A percentile compares a stretch with the other conserved stretches of the same genome.
phyloP scores from a whole-genome alignment of 2,888 invertebrate species.

The Heliothis peltigera region DNA sequence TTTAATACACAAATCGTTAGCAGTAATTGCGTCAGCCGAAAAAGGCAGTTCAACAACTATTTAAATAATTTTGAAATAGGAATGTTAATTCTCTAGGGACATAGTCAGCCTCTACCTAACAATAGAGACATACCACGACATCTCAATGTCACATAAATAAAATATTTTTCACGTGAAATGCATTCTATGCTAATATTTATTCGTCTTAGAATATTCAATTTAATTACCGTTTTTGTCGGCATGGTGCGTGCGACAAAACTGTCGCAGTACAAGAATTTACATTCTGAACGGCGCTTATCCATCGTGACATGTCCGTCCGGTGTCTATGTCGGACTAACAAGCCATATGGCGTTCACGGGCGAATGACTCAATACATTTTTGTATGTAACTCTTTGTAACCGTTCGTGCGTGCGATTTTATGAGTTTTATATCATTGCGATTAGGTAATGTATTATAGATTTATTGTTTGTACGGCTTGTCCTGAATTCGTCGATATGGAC shows the following conservation, averaged over 20 bases:
- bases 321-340: slow-evolving; percentile 74
- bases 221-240: slow-evolving; percentile 56
- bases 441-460: slow-evolving; percentile 61
- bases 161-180: slow-evolving; percentile 42
- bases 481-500: slow-evolving; percentile 47
- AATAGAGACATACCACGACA: slow-evolving; percentile 21
- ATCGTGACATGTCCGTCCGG: slow-evolving; percentile 73
- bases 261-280: slow-evolving; percentile 56
- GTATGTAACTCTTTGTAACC: slow-evolving; percentile 69
- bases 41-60: slow-evolving; percentile 7
- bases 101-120: slow-evolving; percentile 27
- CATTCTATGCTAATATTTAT: slow-evolving; percentile 44
- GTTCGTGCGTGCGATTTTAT: slow-evolving; percentile 68
- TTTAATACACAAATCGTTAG: neutral
- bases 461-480: slow-evolving; percentile 55
- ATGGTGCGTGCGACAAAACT: slow-evolving; percentile 46
- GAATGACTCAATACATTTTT: slow-evolving; percentile 77
- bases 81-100: slow-evolving; percentile 24
- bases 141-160: slow-evolving; percentile 35
- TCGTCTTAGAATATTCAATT: slow-evolving; percentile 37
- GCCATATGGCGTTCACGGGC: slow-evolving; percentile 81
- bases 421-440: slow-evolving; percentile 58
- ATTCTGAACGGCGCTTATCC: slow-evolving; percentile 67
- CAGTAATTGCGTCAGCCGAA: neutral
- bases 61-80: slow-evolving; percentile 4